phyloP scores from a whole-genome alignment of 2,888 invertebrate genomes.

The Rhorus exstirpatorius region DNA sequence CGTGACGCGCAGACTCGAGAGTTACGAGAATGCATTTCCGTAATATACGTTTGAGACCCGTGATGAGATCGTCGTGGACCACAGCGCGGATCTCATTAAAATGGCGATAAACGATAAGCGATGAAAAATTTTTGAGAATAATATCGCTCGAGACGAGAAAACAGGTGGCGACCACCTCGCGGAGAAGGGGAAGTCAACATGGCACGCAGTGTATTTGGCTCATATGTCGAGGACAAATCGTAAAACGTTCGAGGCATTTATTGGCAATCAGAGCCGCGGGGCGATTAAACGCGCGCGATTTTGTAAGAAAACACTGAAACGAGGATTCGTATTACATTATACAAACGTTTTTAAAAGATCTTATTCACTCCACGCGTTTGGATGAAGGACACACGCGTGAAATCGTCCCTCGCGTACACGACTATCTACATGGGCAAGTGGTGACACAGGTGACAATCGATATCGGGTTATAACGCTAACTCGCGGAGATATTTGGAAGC shows the following conservation, averaged over 20 bases:
- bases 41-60: constrained; percentile 63
- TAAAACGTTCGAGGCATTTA: not conserved
- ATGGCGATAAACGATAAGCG: not conserved
- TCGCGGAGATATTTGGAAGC: constrained; percentile 40
- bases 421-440: not conserved
- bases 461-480: constrained; percentile 44
- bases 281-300: not conserved
- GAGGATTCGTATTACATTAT: not conserved
- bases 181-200: constrained; percentile 28
- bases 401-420: constrained; percentile 34
- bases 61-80: constrained; percentile 36
- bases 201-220: not conserved
- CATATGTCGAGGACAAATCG: not conserved
- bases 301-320: not conserved
- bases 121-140: not conserved
- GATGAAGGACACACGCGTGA: constrained; percentile 37
- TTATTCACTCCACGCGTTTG: constrained; percentile 37
- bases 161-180: constrained; percentile 41
- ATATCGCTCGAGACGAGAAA: constrained; percentile 2
- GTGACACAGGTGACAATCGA: constrained; percentile 46
- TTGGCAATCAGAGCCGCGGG: not conserved
- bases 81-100: not conserved
- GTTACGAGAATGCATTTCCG: constrained; percentile 65
- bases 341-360: not conserved
- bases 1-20: constrained; percentile 59